Conservation (phyloP, 1,140 invertebrate genomes). For the Caenorhabditis remanei region DNA sequence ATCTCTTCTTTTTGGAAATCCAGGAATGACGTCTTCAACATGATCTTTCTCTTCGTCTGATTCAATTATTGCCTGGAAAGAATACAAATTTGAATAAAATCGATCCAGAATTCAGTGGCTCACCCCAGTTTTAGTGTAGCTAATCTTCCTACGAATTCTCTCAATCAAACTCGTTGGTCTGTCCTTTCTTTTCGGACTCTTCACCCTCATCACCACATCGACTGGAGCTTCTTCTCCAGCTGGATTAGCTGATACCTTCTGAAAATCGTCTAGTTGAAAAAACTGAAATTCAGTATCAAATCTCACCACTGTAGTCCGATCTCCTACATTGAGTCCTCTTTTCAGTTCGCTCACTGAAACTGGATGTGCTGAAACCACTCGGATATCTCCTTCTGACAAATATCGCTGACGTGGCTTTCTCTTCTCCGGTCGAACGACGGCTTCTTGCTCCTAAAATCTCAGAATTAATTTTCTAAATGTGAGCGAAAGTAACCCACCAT, state of each 20-base stretch:
- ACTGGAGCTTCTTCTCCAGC: not conserved
- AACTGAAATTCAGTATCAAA: not conserved
- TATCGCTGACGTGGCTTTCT: slow-evolving; percentile 50
- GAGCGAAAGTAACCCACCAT: not conserved
- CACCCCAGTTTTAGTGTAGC: slow-evolving; percentile 41
- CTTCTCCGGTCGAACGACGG: slow-evolving; percentile 22
- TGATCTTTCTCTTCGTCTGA: slow-evolving; percentile 43
- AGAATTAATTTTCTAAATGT: too few relatives aligned
- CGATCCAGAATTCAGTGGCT: not conserved
- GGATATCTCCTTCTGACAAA: slow-evolving; percentile 43
- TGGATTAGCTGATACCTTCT: slow-evolving; percentile 20
- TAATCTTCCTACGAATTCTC: slow-evolving; percentile 29
- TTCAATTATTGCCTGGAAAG: slow-evolving; percentile 30
- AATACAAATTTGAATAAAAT: not conserved
- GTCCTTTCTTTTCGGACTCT: slow-evolving; percentile 16
- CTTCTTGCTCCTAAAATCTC: slow-evolving; percentile 12
- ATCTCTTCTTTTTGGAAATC: slow-evolving; percentile 28
- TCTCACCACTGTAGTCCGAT: not conserved
- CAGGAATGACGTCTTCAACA: not conserved
- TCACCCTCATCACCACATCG: not conserved
- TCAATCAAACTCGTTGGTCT: slow-evolving; percentile 42
- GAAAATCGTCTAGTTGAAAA: not conserved
- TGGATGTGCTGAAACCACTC: slow-evolving; percentile 13
- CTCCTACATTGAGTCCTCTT: slow-evolving; percentile 1
- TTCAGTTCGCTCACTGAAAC: slow-evolving; percentile 50